Evolutionary conservation across 2,888 invertebrate genomes (phyloP).

Genomic region (Plebejus argus): DNA sequence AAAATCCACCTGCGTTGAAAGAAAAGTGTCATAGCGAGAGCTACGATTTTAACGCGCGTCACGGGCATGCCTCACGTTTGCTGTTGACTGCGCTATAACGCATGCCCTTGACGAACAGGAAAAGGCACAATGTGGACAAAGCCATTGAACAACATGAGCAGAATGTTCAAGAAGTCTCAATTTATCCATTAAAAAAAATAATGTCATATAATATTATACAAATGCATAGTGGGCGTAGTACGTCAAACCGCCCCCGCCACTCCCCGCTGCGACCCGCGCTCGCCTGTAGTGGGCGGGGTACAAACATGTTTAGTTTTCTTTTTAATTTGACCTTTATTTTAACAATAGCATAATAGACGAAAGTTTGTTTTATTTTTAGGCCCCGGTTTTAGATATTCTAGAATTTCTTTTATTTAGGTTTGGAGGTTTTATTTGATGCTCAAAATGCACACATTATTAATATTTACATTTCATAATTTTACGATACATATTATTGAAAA

Average conservation of each 20-base stretch:
- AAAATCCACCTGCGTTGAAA: too few relatives aligned
- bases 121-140: too few relatives aligned
- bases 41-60: too few relatives aligned
- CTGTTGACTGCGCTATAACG: too few relatives aligned
- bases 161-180: too few relatives aligned
- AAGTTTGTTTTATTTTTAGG: neutral
- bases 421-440: neutral
- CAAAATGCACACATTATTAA: neutral
- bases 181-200: too few relatives aligned
- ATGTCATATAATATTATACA: neutral
- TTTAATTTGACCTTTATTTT: conserved; percentile 11
- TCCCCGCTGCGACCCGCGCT: neutral
- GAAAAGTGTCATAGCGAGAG: too few relatives aligned
- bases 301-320: conserved; percentile 1
- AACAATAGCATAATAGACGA: neutral
- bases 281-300: neutral
- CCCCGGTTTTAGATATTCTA: neutral
- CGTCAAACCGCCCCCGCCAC: neutral
- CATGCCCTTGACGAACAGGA: too few relatives aligned
- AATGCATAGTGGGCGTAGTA: conserved; percentile 4
- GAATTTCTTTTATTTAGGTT: neutral
- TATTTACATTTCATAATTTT: too few relatives aligned
- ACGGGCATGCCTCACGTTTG: too few relatives aligned
- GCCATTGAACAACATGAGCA: too few relatives aligned
- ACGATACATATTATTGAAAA: too few relatives aligned